Evolutionary conservation across 2,888 invertebrate genomes (phyloP), one percentile per base, ranked within the genome.

Genomic region (Rhogogaster chlorosoma): DNA sequence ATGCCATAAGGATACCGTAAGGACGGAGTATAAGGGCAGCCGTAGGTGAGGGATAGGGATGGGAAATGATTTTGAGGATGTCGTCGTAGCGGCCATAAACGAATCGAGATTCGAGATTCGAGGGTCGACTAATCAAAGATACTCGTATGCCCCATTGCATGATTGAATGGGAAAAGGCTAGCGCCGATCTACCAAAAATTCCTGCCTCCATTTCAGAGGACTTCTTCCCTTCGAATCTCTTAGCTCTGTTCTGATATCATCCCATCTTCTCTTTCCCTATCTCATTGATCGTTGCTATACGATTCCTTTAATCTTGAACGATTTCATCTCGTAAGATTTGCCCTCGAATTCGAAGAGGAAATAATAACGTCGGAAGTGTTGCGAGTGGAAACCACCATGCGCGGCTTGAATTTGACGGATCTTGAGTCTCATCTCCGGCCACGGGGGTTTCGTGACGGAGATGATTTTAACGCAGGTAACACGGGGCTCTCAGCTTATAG

Each of bases 91-190:
- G 57, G 38, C 53, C 73, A 71, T 71, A 61, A 61, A 57, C 29
- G 53, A 84, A 73, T 57, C 71, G 57, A 57, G 73, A 73, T 64
- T 57, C 49, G 32, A 84, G 84, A 77, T 45, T 78, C 73, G 77
- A 84, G 77, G 78, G 38, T 61, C 61, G 84, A 64, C 78, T 84
- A 84, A 84, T 84, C 77, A 78, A 64, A 61, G 84, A 84, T 78
- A 80, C 80, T 80, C 80, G 80, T 15, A 78, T 84, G 84, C 84
- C 45, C 84, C 64, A 61, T 61, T 78, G 77, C 57, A 84, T 84
- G 84, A 84, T 84, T 77, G 84, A 84, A 78, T 42, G 78, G 78
- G 84, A 38, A 84, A 84, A 71, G 45, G 29, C 45, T 77, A 49
- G 75, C 53, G 53, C 26, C 29, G 61, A 61, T 36, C 57, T 29